Percentiles rank a stretch among this genome's conserved stretches.
phyloP scores from a whole-genome alignment of 1,140 invertebrate species.

The Thaumetopoea pityocampa region DNA sequence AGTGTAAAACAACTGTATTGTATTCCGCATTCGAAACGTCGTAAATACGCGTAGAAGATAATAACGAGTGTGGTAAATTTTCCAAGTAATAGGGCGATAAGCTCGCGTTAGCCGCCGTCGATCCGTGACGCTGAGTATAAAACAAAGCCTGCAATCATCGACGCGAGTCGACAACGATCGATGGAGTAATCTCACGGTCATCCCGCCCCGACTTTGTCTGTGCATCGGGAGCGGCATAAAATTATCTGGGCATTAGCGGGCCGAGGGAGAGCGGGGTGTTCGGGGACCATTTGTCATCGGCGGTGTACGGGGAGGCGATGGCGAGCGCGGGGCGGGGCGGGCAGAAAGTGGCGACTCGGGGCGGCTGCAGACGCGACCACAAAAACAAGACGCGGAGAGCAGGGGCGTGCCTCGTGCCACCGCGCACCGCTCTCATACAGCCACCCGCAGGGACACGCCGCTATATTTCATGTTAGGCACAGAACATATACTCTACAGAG shows the following conservation, averaged over 20 bases:
- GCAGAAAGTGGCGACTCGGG: constrained; percentile 63
- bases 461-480: constrained; percentile 15
- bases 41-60: constrained; percentile 15
- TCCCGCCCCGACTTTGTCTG: constrained; percentile 43
- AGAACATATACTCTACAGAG: constrained; percentile 15
- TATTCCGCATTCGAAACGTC: constrained; percentile 9
- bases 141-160: constrained; percentile 51
- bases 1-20: constrained; percentile 4
- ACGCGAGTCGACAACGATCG: constrained; percentile 51
- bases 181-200: constrained; percentile 58
- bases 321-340: constrained; percentile 35
- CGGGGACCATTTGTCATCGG: constrained; percentile 71
- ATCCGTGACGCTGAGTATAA: constrained; percentile 51
- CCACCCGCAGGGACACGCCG: constrained; percentile 30
- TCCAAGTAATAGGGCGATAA: constrained; percentile 46
- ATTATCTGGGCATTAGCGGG: constrained; percentile 64
- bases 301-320: constrained; percentile 31
- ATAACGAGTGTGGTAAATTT: constrained; percentile 33
- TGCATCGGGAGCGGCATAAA: constrained; percentile 55
- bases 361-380: constrained; percentile 75
- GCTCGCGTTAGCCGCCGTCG: constrained; percentile 39
- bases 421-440: constrained; percentile 26
- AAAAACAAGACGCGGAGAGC: constrained; percentile 59
- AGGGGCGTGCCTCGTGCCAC: constrained; percentile 40
- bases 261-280: constrained; percentile 36